Conservation (phyloP, 2,888 invertebrate species). For the Apamea anceps region DNA sequence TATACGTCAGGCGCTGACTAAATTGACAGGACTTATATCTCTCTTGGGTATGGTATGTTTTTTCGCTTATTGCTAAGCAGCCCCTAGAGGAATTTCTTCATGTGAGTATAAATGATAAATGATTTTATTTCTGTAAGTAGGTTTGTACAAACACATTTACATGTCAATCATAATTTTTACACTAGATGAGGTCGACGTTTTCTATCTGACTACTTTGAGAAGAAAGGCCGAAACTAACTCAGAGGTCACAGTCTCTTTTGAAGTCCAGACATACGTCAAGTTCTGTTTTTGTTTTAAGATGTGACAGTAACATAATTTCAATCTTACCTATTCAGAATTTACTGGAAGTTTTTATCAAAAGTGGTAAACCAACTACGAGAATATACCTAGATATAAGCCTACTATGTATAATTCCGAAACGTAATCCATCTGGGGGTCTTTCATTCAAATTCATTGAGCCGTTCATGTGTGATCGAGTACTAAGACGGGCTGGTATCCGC, state of each 20-base stretch:
- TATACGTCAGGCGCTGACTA: too few relatives aligned
- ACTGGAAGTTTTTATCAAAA: too few relatives aligned
- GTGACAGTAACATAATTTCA: background rate
- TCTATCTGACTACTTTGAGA: background rate
- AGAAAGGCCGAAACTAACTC: background rate
- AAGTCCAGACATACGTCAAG: too few relatives aligned
- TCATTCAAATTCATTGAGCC: background rate
- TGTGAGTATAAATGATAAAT: background rate
- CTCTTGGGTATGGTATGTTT: too few relatives aligned
- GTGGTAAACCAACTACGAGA: too few relatives aligned
- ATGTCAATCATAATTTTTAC: background rate
- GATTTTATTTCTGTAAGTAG: background rate
- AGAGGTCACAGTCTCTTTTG: too few relatives aligned
- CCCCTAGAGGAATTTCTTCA: background rate
- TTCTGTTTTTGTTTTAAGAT: background rate
- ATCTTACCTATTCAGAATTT: too few relatives aligned
- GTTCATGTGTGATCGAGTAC: background rate
- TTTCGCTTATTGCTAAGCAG: background rate
- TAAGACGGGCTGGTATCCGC: background rate
- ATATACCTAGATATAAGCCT: too few relatives aligned
- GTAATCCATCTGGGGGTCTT: background rate
- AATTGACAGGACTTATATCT: too few relatives aligned
- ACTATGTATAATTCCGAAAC: too few relatives aligned
- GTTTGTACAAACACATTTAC: background rate
- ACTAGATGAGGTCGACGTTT: background rate